Evolutionary conservation across 2,113 vertebrate species (phyloP).

Genomic region (Bothrops jararaca): DNA sequence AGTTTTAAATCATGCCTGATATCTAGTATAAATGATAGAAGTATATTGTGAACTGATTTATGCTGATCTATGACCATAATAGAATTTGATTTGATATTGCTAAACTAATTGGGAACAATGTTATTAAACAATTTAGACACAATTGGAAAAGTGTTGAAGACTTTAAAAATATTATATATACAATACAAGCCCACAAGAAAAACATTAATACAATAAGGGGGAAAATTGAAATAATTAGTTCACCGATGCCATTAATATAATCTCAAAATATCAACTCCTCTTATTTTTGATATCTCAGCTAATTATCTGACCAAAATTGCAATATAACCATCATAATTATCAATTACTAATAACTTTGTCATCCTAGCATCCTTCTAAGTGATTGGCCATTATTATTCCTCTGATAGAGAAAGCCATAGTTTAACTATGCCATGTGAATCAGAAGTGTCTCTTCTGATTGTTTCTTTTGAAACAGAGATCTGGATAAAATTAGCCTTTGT

Average conservation of each 20-base stretch:
- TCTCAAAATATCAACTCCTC: not conserved
- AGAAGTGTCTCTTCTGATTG: not conserved
- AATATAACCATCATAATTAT: not conserved
- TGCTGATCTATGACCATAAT: not conserved
- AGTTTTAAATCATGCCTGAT: not conserved
- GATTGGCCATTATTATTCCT: not conserved
- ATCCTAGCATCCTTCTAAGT: not conserved
- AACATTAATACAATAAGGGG: not conserved
- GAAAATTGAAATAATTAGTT: not conserved
- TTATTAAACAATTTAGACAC: not conserved
- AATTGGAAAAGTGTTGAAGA: not conserved
- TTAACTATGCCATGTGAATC: not conserved
- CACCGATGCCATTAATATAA: not conserved
- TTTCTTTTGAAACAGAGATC: not conserved
- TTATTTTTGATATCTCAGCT: not conserved
- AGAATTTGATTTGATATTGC: not conserved
- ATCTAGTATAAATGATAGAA: not conserved
- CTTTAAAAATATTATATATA: not conserved
- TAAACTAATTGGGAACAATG: not conserved
- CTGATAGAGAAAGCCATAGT: not conserved
- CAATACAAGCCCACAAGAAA: not conserved
- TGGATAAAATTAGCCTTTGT: not conserved
- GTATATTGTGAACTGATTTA: not conserved
- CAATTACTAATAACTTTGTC: not conserved
- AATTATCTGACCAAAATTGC: not conserved